Conservation (phyloP, 2,113 vertebrate genomes). For the Climacteris rufus region DNA sequence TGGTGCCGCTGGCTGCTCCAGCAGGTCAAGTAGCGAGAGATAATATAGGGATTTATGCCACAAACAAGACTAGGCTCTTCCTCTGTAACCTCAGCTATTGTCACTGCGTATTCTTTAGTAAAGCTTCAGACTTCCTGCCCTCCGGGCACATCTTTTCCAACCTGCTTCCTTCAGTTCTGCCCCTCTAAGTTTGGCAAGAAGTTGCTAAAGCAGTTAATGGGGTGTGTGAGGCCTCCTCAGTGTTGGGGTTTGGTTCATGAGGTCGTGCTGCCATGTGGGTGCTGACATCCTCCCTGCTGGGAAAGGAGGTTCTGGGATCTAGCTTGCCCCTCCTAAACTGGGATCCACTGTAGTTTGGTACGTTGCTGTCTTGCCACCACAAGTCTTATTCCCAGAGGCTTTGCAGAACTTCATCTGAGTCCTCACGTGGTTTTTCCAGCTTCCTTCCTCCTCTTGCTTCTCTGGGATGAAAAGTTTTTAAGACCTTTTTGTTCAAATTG, state of each 20-base stretch:
- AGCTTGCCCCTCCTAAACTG: background rate
- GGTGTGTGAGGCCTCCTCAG: background rate
- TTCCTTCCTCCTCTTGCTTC: background rate
- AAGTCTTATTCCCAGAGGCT: background rate
- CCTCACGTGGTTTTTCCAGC: background rate
- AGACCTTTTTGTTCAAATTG: background rate
- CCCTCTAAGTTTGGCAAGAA: background rate
- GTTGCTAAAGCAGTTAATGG: background rate
- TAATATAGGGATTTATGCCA: conserved; percentile 22
- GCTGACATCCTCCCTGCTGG: background rate
- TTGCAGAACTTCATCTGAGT: background rate
- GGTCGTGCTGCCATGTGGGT: background rate
- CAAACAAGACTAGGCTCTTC: conserved; percentile 6
- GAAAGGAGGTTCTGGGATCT: background rate
- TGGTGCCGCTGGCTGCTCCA: background rate
- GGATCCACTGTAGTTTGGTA: rapidly evolving
- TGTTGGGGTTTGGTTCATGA: background rate
- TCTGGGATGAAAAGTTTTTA: background rate
- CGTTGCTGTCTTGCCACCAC: background rate
- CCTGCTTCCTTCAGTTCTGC: background rate
- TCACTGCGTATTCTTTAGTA: background rate
- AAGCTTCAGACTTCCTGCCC: background rate
- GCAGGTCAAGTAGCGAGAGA: conserved; percentile 14
- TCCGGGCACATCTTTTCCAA: background rate
- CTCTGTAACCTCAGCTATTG: background rate